Evolutionary conservation across 1,140 invertebrate genomes (phyloP).

Genomic region (Drosophila rufa): DNA sequence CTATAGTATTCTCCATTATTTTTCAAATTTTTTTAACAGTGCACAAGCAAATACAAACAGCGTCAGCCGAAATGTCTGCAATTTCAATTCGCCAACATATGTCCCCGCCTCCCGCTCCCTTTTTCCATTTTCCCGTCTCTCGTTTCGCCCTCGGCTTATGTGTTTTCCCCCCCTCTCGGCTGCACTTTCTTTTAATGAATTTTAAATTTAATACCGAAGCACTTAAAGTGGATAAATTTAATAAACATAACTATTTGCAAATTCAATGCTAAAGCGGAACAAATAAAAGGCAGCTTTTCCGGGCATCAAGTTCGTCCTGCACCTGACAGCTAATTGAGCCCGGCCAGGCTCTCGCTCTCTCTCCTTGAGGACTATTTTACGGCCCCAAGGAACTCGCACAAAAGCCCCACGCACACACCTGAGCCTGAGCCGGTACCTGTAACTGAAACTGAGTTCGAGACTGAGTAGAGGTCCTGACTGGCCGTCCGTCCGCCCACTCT

Average conservation of each 20-base stretch:
- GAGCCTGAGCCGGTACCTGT: conserved; percentile 11
- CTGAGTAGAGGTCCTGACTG: conserved; percentile 16
- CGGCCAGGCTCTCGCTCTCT: conserved; percentile 6
- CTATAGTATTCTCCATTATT: neutral
- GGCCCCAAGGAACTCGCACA: conserved; percentile 49
- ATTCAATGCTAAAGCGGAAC: conserved; percentile 43
- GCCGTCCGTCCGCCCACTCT: conserved; percentile 18
- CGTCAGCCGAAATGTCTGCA: conserved; percentile 29
- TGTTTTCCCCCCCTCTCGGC: conserved; percentile 11
- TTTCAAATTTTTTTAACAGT: neutral
- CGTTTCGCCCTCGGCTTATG: conserved; percentile 52
- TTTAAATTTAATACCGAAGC: conserved; percentile 60
- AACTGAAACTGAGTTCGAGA: conserved; percentile 15
- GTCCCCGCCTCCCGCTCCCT: conserved; percentile 11
- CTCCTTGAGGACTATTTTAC: conserved; percentile 70
- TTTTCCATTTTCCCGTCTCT: conserved; percentile 6
- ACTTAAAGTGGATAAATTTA: conserved; percentile 48
- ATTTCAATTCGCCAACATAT: conserved; percentile 53
- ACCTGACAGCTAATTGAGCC: conserved; percentile 75
- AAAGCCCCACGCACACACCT: conserved; percentile 57
- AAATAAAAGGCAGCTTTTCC: conserved; percentile 10
- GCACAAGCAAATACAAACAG: conserved; percentile 10
- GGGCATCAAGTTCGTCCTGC: conserved; percentile 36
- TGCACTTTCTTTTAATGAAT: conserved; percentile 70
- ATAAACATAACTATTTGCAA: conserved; percentile 65